A percentile compares a stretch with the other conserved stretches of the same genome.
These are phyloP conservation scores for Conus betulinus DNA, from an alignment of 1,140 invertebrate species.

Conservation along the genomic window DNA sequence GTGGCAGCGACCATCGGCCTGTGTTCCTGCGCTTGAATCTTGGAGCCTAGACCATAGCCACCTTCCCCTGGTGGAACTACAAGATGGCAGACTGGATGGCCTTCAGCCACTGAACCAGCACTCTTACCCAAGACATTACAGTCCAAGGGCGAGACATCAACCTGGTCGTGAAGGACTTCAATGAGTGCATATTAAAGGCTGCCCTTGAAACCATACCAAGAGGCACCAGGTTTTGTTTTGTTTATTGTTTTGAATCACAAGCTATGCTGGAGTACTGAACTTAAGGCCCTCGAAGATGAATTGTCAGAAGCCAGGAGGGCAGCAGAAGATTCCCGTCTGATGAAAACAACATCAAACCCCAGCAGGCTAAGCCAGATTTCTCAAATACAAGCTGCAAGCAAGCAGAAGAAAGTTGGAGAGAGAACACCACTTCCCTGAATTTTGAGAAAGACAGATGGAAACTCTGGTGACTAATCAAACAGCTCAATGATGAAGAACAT, in stretches of 20 bases:
- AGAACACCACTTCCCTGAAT: conserved; percentile 13
- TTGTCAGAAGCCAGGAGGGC: conserved; percentile 36
- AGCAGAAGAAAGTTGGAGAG: conserved; percentile 7
- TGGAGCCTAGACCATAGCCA: conserved; percentile 3
- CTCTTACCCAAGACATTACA: conserved; percentile 7
- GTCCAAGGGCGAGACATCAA: conserved; percentile 25
- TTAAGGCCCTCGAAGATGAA: conserved; percentile 27
- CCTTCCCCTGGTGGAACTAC: conserved; percentile 2
- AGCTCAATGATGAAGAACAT: conserved; percentile 5
- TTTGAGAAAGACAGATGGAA: conserved; percentile 6
- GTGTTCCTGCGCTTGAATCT: too few species aligned
- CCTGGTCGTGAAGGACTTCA: conserved; percentile 30
- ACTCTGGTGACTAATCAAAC: background rate
- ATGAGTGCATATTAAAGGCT: conserved; percentile 29
- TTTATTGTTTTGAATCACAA: conserved; percentile 18
- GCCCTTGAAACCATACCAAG: conserved; percentile 32
- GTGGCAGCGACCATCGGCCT: too few species aligned
- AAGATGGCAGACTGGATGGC: conserved; percentile 35
- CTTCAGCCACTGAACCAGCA: background rate
- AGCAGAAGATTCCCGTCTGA: background rate
- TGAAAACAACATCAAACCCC: background rate
- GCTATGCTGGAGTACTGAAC: conserved; percentile 35
- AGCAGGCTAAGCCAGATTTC: conserved; percentile 23
- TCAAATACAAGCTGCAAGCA: conserved; percentile 12
- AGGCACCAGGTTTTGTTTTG: background rate